Evolutionary conservation across 2,797 vertebrate species (phyloP), one percentile per base, ranked within the genome.

Genomic region (Anolis apletophallus): DNA sequence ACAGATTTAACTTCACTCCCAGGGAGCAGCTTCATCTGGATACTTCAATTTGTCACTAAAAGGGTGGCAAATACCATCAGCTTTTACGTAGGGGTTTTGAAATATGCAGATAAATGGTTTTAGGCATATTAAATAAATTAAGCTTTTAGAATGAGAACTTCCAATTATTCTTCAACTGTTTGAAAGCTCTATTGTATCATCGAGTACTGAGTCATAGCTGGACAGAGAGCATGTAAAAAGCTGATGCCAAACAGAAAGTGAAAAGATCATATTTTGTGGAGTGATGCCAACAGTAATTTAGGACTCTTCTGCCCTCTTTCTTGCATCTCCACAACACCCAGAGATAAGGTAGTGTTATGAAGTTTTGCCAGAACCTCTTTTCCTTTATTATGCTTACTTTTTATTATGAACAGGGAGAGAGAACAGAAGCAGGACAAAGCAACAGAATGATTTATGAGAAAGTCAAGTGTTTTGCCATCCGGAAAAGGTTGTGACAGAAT

Each of bases 401-500:
- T 26, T 16, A 36, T 77, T 67, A 55, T 1, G 32, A 68, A 46
- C 40, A 77, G 32, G 50, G 21, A 54, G 55, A 36, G 72, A 84
- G 40, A 54, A 64, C 57, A 75, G 36, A 67, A 50, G 50, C 83
- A 84, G n/a, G 26, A 64, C 40, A 84, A 84, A 76, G 40, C 46
- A 84, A n/a, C 32, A 68, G 46, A 26, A 13, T 67, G 83, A 84
- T 76, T 77, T 84, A 84, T 84, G 73, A 77, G 59, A 76, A 64
- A 54, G 72, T 9, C 36, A 59, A 64, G n/a, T 54, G 50, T 68
- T 54, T 46, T 26, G 23, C 59, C 61, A 68, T n/a, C 13, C 26
- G 32, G 50, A 52, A 29, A 68, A 68, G n/a, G 5, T 17, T 59
- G 55, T 83, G 61, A 68, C 17, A 84, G 73, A 67, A 67, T 13